Evolutionary conservation across 1,140 invertebrate species (phyloP).

Genomic region (Saccostrea glomerata): DNA sequence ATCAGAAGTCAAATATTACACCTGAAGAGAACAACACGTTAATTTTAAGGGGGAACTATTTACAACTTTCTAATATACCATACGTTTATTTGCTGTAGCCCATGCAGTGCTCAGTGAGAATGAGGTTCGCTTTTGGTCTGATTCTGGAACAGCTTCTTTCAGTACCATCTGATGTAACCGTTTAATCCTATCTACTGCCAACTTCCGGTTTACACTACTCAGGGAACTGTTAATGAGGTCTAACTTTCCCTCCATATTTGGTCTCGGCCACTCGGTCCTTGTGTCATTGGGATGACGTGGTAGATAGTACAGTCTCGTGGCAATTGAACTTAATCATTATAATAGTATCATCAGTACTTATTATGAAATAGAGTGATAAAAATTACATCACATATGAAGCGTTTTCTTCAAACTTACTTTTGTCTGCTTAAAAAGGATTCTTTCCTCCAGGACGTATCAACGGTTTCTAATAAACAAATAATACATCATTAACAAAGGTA

Average conservation of each 20-base stretch:
- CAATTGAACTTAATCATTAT: neutral
- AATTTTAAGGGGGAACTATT: neutral
- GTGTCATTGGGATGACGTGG: neutral
- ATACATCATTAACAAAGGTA: neutral
- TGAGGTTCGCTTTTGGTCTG: neutral
- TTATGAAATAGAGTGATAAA: neutral
- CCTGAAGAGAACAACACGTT: neutral
- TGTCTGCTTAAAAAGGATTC: neutral
- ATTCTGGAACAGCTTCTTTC: neutral
- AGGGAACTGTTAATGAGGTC: conserved; percentile 1
- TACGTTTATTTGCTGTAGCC: neutral
- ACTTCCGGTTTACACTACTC: neutral
- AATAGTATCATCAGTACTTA: neutral
- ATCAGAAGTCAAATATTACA: neutral
- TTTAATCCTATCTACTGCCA: neutral
- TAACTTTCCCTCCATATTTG: neutral
- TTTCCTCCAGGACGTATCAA: neutral
- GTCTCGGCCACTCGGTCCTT: neutral
- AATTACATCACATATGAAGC: neutral
- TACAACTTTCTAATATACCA: neutral
- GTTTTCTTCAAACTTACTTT: neutral
- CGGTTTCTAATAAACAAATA: neutral
- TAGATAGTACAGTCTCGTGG: neutral
- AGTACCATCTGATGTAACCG: neutral
- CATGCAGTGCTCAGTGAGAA: neutral